Percentiles rank a stretch among this genome's conserved stretches.
Evolutionary conservation across 2,113 vertebrate species (phyloP).

Genomic region (Elanoides forficatus): DNA sequence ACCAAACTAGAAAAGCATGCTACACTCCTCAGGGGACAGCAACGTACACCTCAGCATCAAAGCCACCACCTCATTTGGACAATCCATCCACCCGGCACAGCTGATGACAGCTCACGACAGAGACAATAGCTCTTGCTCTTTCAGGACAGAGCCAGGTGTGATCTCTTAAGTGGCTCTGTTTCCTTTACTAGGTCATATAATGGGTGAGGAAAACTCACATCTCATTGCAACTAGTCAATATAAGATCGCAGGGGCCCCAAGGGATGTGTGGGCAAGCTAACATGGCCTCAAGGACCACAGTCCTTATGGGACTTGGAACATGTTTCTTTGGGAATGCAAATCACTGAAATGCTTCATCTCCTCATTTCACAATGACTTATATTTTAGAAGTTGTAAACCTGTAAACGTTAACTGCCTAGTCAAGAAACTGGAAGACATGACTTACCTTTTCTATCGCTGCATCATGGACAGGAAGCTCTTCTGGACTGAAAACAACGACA

Average conservation of each 20-base stretch:
- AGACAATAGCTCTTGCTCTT: not conserved
- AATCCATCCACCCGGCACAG: not conserved
- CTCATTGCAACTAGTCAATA: not conserved
- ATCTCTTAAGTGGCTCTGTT: not conserved
- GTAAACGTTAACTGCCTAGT: not conserved
- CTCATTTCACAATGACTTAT: not conserved
- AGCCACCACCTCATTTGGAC: not conserved
- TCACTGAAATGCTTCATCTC: not conserved
- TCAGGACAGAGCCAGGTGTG: not conserved
- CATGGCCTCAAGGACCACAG: not conserved
- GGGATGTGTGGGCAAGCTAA: not conserved
- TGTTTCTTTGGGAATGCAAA: not conserved
- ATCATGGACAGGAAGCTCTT: conserved; percentile 69
- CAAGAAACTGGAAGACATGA: not conserved
- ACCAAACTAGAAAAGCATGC: not conserved
- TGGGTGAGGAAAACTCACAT: not conserved
- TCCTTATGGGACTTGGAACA: not conserved
- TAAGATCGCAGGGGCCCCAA: rapidly evolving
- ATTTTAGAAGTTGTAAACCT: not conserved
- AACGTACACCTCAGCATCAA: not conserved
- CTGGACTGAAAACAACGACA: conserved; percentile 56
- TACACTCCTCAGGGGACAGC: rapidly evolving
- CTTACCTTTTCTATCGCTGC: conserved; percentile 63
- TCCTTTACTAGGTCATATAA: not conserved
- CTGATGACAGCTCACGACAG: not conserved